Conservation (phyloP, 2,888 invertebrate genomes). For the Eupithecia pulchellata region DNA sequence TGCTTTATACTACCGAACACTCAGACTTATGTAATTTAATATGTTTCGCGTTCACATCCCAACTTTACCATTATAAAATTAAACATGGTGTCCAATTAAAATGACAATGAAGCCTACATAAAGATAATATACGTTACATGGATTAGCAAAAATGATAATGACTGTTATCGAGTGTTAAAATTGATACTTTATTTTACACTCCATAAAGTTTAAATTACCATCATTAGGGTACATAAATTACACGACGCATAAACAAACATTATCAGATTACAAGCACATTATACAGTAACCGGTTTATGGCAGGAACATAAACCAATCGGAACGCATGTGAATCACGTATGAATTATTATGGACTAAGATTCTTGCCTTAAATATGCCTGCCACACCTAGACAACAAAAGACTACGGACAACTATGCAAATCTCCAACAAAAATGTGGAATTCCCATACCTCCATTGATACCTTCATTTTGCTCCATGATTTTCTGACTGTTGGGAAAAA, state of each 20-base stretch:
- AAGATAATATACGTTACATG: not conserved
- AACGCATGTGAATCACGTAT: constrained; percentile 59
- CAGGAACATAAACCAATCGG: constrained; percentile 70
- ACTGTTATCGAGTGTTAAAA: constrained; percentile 12
- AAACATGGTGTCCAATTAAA: not conserved
- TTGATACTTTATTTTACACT: constrained; percentile 24
- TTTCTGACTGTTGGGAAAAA: no score
- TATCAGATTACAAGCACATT: constrained; percentile 37
- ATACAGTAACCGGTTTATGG: constrained; percentile 54
- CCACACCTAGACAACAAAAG: no score
- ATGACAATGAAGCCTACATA: not conserved
- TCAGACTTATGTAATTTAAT: no score
- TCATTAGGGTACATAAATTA: constrained; percentile 36
- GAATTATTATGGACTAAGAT: not conserved
- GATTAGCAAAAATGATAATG: not conserved
- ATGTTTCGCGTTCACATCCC: not conserved
- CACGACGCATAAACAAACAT: constrained; percentile 29
- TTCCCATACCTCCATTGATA: no score
- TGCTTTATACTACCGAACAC: no score
- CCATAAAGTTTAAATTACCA: constrained; percentile 42
- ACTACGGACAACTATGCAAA: no score
- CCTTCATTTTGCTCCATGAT: no score
- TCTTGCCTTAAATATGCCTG: no score
- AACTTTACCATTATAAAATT: not conserved
- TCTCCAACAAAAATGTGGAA: no score